Evolutionary conservation across 2,113 vertebrate genomes (phyloP).

Genomic region (Odontophorus gujanensis): DNA sequence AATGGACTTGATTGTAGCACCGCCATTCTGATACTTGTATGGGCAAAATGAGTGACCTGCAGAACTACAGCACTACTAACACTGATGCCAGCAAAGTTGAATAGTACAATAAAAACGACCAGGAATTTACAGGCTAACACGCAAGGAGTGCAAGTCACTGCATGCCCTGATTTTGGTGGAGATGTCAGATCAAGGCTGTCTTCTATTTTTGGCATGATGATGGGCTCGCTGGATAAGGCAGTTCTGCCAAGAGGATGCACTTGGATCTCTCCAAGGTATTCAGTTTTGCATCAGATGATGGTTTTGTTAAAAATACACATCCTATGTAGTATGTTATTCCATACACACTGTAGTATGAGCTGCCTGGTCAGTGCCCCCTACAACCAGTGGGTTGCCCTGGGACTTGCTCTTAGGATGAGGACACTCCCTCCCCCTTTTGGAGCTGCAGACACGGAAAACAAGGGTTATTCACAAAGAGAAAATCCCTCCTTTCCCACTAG

Average conservation of each 20-base stretch:
- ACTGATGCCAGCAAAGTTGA: background rate
- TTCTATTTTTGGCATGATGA: background rate
- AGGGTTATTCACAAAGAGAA: background rate
- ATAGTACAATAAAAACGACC: background rate
- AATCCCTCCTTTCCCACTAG: background rate
- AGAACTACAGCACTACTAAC: background rate
- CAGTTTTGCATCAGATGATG: background rate
- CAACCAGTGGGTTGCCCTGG: background rate
- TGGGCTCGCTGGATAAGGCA: background rate
- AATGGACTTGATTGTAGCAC: background rate
- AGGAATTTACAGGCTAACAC: background rate
- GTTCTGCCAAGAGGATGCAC: background rate
- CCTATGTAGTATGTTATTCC: background rate
- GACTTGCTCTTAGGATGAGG: background rate
- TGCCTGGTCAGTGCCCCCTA: background rate
- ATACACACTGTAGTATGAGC: rapidly evolving
- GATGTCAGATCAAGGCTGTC: background rate
- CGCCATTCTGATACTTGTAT: background rate
- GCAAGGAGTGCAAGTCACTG: background rate
- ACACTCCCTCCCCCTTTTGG: too few species aligned
- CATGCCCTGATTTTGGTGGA: background rate
- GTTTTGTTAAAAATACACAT: background rate
- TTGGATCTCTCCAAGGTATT: background rate
- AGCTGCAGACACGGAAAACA: background rate
- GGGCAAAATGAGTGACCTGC: background rate